Evolutionary conservation across 2,888 invertebrate species (phyloP).

Genomic region (Oxyscelio sp.): DNA sequence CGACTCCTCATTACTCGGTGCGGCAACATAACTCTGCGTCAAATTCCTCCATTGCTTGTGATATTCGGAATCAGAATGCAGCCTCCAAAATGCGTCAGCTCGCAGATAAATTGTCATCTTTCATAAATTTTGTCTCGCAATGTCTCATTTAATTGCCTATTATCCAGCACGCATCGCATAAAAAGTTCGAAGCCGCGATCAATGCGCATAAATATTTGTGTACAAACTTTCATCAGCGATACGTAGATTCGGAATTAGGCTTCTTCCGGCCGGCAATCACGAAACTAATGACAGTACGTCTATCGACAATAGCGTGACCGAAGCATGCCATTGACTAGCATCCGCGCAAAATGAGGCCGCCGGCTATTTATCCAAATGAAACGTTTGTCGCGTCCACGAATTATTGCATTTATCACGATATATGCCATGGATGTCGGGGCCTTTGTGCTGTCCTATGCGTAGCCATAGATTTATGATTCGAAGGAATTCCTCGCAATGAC

Average conservation of each 20-base stretch:
- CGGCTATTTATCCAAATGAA: slow-evolving; percentile 72
- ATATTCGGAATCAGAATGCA: background rate
- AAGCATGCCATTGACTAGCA: slow-evolving; percentile 65
- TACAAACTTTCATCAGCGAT: slow-evolving; percentile 50
- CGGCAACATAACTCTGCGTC: too few relatives aligned
- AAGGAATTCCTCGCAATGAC: slow-evolving; percentile 58
- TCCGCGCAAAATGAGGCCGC: slow-evolving; percentile 71
- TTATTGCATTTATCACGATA: slow-evolving; percentile 70
- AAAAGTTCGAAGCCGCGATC: background rate
- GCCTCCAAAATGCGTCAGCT: background rate
- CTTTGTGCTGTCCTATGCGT: slow-evolving; percentile 51
- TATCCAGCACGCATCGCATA: background rate
- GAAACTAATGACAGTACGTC: slow-evolving; percentile 73
- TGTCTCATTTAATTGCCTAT: slow-evolving; percentile 62
- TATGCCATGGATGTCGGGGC: slow-evolving; percentile 46
- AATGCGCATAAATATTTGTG: slow-evolving; percentile 41
- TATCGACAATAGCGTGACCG: slow-evolving; percentile 75
- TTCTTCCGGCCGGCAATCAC: slow-evolving; percentile 74
- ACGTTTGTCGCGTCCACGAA: slow-evolving; percentile 71
- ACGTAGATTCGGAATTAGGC: slow-evolving; percentile 62
- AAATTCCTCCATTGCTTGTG: too few relatives aligned
- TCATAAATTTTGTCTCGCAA: background rate
- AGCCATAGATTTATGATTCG: slow-evolving; percentile 66
- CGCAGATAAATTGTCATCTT: background rate
- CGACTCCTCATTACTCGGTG: too few relatives aligned